These are phyloP conservation scores for Cosmia trapezina DNA, from an alignment of 2,888 invertebrate genomes.

Conservation along the genomic window DNA sequence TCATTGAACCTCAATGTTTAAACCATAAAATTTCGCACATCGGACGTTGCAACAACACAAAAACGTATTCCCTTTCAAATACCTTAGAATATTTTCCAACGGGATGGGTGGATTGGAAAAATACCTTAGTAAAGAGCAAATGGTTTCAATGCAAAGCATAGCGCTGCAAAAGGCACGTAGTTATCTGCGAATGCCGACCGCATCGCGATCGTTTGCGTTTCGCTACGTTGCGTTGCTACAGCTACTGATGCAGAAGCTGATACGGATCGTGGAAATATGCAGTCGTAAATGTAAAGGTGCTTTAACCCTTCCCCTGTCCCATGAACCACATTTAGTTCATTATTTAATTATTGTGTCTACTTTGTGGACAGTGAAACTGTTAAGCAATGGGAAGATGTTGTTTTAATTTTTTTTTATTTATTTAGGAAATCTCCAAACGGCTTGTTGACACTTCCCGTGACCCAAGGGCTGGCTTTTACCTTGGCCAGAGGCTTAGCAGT, in stretches of 20 bases:
- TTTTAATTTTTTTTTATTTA: no score
- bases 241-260: neutral
- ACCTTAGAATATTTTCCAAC: neutral
- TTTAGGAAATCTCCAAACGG: no score
- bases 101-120: slow-evolving; percentile 18
- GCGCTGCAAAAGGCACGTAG: slow-evolving; percentile 17
- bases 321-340: no score
- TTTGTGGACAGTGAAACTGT: no score
- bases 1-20: no score
- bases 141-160: slow-evolving; percentile 25
- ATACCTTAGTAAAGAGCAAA: slow-evolving; percentile 23
- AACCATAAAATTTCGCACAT: neutral
- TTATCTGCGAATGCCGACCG: slow-evolving; percentile 19
- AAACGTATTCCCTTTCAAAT: slow-evolving; percentile 15
- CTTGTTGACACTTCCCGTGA: no score
- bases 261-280: slow-evolving; percentile 10
- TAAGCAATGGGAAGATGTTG: no score
- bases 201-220: slow-evolving; percentile 24
- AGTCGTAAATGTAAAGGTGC: neutral
- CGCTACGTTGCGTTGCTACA: slow-evolving; percentile 5
- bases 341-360: no score
- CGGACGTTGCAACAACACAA: neutral
- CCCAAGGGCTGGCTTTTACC: no score
- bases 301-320: neutral
- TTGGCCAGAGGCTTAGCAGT: no score